phyloP scores from a whole-genome alignment of 2,888 invertebrate genomes.

The Ferdinandea cuprea region DNA sequence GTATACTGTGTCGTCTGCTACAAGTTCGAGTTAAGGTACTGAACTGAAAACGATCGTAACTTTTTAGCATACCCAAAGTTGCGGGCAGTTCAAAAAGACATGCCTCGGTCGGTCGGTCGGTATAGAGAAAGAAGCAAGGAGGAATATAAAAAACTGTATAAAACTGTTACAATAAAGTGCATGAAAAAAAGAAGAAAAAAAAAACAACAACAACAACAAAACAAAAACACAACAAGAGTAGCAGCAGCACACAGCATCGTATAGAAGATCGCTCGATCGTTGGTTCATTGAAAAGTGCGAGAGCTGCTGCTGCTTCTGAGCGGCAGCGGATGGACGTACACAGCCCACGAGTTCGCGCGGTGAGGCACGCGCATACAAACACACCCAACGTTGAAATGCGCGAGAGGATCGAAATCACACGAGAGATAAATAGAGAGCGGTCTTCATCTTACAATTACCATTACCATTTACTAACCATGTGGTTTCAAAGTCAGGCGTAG shows the following conservation, averaged over 20 bases:
- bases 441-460: slow-evolving; percentile 11
- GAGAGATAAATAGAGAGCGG: slow-evolving; percentile 9
- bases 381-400: slow-evolving; percentile 74
- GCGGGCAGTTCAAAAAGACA: slow-evolving; percentile 75
- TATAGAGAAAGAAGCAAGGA: slow-evolving; percentile 70
- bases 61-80: slow-evolving; percentile 75
- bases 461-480: slow-evolving; percentile 47
- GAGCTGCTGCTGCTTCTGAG: slow-evolving; percentile 73
- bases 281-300: slow-evolving; percentile 73
- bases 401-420: slow-evolving; percentile 44
- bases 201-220: slow-evolving; percentile 54
- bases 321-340: slow-evolving; percentile 72
- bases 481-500: slow-evolving; percentile 37
- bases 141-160: slow-evolving; percentile 71
- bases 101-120: slow-evolving; percentile 67
- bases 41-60: slow-evolving; percentile 75
- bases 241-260: slow-evolving; percentile 63
- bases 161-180: slow-evolving; percentile 75
- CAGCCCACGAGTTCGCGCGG: slow-evolving; percentile 68
- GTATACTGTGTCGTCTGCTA: slow-evolving; percentile 74
- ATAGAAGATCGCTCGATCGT: slow-evolving; percentile 66
- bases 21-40: slow-evolving; percentile 75
- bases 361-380: slow-evolving; percentile 75
- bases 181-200: slow-evolving; percentile 60
- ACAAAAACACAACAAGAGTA: slow-evolving; percentile 73